Base-by-base conservation (phyloP, 2,113 vertebrate genomes). In the Corythornis cristatus region DNA sequence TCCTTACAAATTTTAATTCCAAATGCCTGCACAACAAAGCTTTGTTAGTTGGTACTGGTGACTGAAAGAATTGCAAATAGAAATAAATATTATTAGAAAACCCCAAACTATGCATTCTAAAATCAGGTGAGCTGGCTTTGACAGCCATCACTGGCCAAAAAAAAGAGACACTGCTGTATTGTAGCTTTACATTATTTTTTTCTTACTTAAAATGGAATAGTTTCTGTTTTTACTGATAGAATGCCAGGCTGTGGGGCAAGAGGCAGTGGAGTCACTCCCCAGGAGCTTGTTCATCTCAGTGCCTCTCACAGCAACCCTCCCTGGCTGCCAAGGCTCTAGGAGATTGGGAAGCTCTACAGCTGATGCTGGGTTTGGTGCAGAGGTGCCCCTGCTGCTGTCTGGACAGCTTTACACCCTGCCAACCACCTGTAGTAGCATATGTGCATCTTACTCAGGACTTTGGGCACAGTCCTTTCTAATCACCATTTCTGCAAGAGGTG, bases 61-160 rank as follows among this genome's bases (percentile, higher is more conserved):
- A 85, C 73, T 78, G 57, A 72, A 88, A 82, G 51, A 64, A 48
- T 89, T 94, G 57, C 50, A 91, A 90, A 93, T 90, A 68, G 86
- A 42, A 51, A 43, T 86, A 90, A 84, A 86, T 80, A 64, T 56
- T 43, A 58, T 64, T 60, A 83, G 77, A 62, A 92, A 90, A 50
- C 1, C 16, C 35, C 58, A 83, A 83, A 31, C 23, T 70, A 14
- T 56, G 60, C n/a, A 64, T 82, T 37, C 10, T 37, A 37, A 37
- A 37, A 37, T 37, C 0, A 42, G 33, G 20, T 66, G 48, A 80
- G 16, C 40, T 60, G 43, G 0, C 82, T 62, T 37, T 72, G 48
- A 46, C 12, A 82, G 33, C 48, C 50, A 28, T 56, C 29, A 23
- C 21, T 60, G 60, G 33, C 15, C 37, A 37, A 37, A n/a, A 42